Base-by-base conservation (phyloP, 2,113 vertebrate genomes). In the Mustela lutreola region DNA sequence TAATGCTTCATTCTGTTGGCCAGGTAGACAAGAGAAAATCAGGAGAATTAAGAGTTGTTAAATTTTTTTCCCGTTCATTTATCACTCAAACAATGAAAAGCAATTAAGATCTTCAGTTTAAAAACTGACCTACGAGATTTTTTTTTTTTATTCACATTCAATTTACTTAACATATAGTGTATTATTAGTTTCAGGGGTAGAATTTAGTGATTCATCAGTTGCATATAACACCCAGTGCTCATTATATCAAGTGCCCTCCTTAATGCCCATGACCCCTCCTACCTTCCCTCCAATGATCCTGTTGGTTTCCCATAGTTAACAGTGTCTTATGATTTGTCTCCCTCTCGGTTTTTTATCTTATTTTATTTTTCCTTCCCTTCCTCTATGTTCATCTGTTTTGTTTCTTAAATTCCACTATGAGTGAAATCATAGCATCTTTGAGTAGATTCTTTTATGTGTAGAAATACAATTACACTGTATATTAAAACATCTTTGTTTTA, bases 41-140 rank as follows among this genome's bases (percentile, higher is more conserved):
- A 84, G 76, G 18, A 0, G 0, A 24, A 26, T 42, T 63, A 56
- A 86, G 92, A 97, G n/a, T 58, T 94, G 39, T 95, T 98, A 96
- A 98, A 50, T n/a, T 31, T 97, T 94, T 58, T 15, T 73, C 7
- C 76, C 18, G 48, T 93, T 97, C 45, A 94, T 97, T 97, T 96
- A 62, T 97, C 80, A 96, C 84, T 95, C 11, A 95, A 94, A 97
- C 45, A 96, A 97, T 83, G 86, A 97, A 97, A 98, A n/a, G 0
- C 24, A 97, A 95, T 97, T 96, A 96, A 89, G 50, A 95, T 28
- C 7, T 85, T 93, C 79, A 95, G 94, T 97, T 96, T 96, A 84
- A 84, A 98, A 98, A 91, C 45, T 97, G 95, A 98, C 67, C 65
- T 92, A 89, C 97, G 36, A 88, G 96, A 98, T 97, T 65, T 65